Percentiles rank a stretch among this genome's conserved stretches.
These are phyloP conservation scores for Antheraea mylitta DNA, from an alignment of 1,140 invertebrate species.

Conservation along the genomic window DNA sequence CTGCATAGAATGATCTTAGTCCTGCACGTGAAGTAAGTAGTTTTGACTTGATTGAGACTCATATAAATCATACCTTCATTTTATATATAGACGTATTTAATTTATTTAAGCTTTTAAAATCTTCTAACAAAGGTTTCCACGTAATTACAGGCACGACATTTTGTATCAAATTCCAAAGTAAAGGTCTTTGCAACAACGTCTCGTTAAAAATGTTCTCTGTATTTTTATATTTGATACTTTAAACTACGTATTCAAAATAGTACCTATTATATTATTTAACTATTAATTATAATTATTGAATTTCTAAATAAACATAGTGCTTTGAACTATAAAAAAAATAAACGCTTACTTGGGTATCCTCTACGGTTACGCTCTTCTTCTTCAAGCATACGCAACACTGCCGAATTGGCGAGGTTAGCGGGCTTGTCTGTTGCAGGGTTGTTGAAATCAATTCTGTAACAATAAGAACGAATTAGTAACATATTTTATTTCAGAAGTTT, in stretches of 20 bases:
- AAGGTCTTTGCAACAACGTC: not conserved
- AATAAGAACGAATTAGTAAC: conserved; percentile 16
- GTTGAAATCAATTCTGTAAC: conserved; percentile 86
- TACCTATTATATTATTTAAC: not conserved
- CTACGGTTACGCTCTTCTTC: conserved; percentile 85
- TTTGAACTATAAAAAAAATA: not conserved
- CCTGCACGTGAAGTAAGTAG: too few relatives aligned
- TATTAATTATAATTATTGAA: not conserved
- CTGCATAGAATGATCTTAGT: too few relatives aligned
- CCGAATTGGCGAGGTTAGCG: conserved; percentile 88
- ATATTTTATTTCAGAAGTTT: too few relatives aligned
- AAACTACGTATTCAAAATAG: not conserved
- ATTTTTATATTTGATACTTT: not conserved
- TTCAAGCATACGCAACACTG: conserved; percentile 88
- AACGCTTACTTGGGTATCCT: conserved; percentile 81
- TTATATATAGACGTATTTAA: not conserved
- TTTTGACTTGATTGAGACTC: too few relatives aligned
- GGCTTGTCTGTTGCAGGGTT: conserved; percentile 84
- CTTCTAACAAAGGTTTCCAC: conserved; percentile 7
- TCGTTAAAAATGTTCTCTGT: not conserved
- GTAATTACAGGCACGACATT: conserved; percentile 2
- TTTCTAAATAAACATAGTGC: not conserved
- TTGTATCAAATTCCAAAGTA: conserved; percentile 9
- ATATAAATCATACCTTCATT: too few relatives aligned
- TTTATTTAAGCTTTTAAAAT: conserved; percentile 6